These are phyloP conservation scores for Gasteruption jaculator DNA, from an alignment of 2,888 invertebrate genomes.

Conservation along the genomic window DNA sequence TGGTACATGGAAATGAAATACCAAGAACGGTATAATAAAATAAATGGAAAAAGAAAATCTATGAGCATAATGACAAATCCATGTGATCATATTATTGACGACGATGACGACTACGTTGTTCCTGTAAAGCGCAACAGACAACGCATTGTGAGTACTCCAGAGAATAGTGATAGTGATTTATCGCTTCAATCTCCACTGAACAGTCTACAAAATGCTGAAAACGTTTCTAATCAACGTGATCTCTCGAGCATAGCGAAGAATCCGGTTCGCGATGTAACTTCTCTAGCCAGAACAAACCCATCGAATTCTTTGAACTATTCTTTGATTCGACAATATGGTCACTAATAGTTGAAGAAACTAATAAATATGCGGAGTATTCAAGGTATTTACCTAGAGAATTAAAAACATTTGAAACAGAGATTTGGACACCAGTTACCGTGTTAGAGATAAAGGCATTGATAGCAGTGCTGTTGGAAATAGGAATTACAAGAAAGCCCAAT, in stretches of 20 bases:
- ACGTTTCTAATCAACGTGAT: conserved; percentile 4
- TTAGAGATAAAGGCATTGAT: conserved; percentile 16
- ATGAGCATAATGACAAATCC: no score
- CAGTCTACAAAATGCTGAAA: conserved; percentile 6
- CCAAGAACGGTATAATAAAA: no score
- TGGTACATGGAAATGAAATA: no score
- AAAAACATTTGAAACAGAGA: conserved; percentile 11
- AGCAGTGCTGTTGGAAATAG: conserved; percentile 20
- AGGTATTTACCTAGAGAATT: conserved; percentile 8
- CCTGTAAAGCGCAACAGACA: conserved; percentile 9
- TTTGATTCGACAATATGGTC: conserved; percentile 10
- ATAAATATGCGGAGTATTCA: conserved; percentile 15
- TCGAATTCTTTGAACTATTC: no score
- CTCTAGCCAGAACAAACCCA: no score
- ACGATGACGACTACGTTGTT: conserved; percentile 8
- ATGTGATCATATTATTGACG: conserved; percentile 7
- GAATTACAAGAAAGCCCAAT: conserved; percentile 18
- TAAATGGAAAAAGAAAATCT: no score
- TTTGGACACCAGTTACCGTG: conserved; percentile 16
- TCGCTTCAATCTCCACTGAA: conserved; percentile 44
- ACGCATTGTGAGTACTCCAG: conserved; percentile 10
- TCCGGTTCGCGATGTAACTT: no score
- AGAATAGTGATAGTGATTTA: conserved; percentile 13
- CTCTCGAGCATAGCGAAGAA: conserved; percentile 5
- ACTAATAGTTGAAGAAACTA: conserved; percentile 13